Evolutionary conservation across 2,113 vertebrate species (phyloP).

Genomic region (Polypterus senegalus): DNA sequence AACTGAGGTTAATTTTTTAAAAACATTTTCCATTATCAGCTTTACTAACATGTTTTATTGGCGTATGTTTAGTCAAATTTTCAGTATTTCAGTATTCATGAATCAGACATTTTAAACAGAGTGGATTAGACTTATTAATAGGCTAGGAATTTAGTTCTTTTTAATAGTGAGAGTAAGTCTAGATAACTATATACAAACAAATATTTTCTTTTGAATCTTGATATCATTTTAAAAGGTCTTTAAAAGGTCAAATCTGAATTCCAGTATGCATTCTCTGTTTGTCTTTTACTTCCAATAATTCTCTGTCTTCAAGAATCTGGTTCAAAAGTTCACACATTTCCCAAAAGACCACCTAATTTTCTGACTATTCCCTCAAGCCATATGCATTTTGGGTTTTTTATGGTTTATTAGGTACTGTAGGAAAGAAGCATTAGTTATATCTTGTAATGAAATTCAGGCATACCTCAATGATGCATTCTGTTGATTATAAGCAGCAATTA

Average conservation of each 20-base stretch:
- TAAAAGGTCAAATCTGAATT: conserved; percentile 52
- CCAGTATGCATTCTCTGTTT: conserved; percentile 59
- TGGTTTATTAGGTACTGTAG: conserved; percentile 75
- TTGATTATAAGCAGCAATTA: conserved; percentile 71
- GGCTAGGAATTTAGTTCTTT: too few species aligned
- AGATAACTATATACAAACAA: too few species aligned
- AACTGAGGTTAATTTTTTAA: too few species aligned
- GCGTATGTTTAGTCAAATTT: too few species aligned
- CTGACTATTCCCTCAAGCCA: conserved; percentile 74
- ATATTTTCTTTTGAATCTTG: too few species aligned
- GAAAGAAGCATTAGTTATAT: conserved; percentile 78
- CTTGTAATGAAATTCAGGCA: conserved; percentile 74
- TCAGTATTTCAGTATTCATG: too few species aligned
- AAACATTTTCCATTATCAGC: too few species aligned
- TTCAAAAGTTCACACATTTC: conserved; percentile 77
- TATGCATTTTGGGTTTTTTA: conserved; percentile 77
- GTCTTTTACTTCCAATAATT: conserved; percentile 59
- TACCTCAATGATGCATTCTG: conserved; percentile 64
- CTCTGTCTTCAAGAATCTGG: conserved; percentile 54
- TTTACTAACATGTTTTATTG: too few species aligned
- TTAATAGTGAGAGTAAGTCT: too few species aligned
- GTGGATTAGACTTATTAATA: too few species aligned
- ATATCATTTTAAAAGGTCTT: not conserved
- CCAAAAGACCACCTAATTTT: conserved; percentile 76
- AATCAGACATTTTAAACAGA: too few species aligned